A percentile compares a stretch with the other conserved stretches of the same genome.
These are phyloP conservation scores for Homalodisca vitripennis DNA, from an alignment of 1,140 invertebrate genomes.

Conservation along the genomic window DNA sequence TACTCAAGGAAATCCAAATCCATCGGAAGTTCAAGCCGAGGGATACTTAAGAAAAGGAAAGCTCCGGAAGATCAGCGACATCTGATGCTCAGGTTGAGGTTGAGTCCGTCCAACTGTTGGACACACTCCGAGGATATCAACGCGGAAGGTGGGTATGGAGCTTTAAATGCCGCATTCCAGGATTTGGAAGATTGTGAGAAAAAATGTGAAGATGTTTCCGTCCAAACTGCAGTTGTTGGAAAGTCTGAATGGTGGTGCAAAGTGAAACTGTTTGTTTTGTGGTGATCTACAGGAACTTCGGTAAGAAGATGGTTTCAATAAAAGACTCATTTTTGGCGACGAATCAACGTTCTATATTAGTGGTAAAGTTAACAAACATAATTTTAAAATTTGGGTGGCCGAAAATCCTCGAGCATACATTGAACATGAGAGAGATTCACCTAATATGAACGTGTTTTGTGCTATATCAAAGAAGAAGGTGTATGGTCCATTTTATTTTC, in stretches of 20 bases:
- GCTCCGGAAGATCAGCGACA: constrained; percentile 7
- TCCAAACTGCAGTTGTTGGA: constrained; percentile 7
- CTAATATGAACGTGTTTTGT: too few species aligned
- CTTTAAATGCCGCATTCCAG: constrained; percentile 5
- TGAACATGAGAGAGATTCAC: too few species aligned
- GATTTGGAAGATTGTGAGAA: constrained; percentile 7
- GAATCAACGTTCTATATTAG: constrained; percentile 4
- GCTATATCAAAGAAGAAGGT: too few species aligned
- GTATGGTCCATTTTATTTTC: too few species aligned
- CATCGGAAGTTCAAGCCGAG: constrained; percentile 14
- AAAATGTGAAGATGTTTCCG: neutral
- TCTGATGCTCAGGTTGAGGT: constrained; percentile 13
- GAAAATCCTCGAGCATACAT: constrained; percentile 3
- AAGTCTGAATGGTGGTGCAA: neutral
- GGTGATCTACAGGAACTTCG: neutral
- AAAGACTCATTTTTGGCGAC: neutral
- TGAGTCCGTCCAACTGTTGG: neutral
- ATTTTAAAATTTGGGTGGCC: neutral
- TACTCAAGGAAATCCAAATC: neutral
- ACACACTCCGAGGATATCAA: constrained; percentile 7
- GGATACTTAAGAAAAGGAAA: constrained; percentile 13
- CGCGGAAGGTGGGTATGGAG: constrained; percentile 18
- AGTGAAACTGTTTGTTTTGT: neutral
- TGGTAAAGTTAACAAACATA: constrained; percentile 13
- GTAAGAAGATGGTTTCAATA: constrained; percentile 2